Evolutionary conservation across 2,888 invertebrate species (phyloP).

Genomic region (Melolontha melolontha): DNA sequence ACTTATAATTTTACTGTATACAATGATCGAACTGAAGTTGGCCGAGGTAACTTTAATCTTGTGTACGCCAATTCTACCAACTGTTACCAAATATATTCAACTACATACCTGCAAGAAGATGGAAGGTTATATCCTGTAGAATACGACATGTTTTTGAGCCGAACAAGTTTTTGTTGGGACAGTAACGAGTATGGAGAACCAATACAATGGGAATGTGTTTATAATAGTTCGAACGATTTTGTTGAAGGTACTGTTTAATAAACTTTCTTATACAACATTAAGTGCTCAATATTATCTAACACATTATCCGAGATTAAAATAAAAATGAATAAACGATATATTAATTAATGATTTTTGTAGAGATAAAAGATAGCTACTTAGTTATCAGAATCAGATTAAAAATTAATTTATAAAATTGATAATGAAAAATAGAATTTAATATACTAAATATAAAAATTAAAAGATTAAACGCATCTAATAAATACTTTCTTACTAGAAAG

Average conservation of each 20-base stretch:
- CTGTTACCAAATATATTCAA: conserved; percentile 3
- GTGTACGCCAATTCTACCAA: conserved; percentile 11
- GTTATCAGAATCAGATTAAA: too few species aligned
- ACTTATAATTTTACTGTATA: conserved; percentile 1
- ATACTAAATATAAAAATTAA: too few species aligned
- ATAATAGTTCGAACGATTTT: neutral
- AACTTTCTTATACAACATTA: neutral
- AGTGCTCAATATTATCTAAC: neutral
- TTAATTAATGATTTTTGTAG: too few species aligned
- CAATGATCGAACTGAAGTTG: neutral
- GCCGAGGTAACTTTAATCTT: neutral
- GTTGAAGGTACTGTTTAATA: conserved; percentile 14
- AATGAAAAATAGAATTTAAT: too few species aligned
- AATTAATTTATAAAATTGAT: too few species aligned
- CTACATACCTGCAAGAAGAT: conserved; percentile 21
- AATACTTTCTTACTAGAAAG: too few species aligned
- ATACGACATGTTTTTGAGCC: neutral
- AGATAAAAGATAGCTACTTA: too few species aligned
- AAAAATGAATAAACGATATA: too few species aligned
- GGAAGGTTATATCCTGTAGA: neutral
- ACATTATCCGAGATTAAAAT: too few species aligned
- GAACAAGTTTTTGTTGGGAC: conserved; percentile 17
- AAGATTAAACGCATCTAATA: too few species aligned
- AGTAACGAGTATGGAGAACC: conserved; percentile 16
- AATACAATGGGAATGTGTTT: conserved; percentile 23